A percentile compares a stretch with the other conserved stretches of the same genome.
Evolutionary conservation across 1,140 invertebrate species (phyloP).

Genomic region (Drosophila rhopaloa): DNA sequence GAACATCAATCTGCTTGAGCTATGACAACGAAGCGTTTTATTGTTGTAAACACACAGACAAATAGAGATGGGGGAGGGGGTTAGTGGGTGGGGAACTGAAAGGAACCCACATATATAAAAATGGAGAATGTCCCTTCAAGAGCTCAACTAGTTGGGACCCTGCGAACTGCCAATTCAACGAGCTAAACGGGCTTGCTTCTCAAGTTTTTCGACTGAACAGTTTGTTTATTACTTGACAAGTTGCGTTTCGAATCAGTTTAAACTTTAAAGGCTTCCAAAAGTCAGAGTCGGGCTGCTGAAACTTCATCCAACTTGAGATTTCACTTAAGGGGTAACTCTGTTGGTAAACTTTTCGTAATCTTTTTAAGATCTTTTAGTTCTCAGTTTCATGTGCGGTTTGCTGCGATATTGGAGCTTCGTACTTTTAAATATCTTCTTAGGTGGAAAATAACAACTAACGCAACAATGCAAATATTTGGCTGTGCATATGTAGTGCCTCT

Average conservation of each 20-base stretch:
- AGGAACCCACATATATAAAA: slow-evolving; percentile 7
- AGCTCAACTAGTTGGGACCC: slow-evolving; percentile 26
- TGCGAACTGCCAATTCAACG: slow-evolving; percentile 39
- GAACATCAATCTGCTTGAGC: slow-evolving; percentile 77
- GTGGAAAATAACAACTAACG: neutral
- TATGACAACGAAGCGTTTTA: slow-evolving; percentile 80
- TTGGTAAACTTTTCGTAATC: slow-evolving; percentile 30
- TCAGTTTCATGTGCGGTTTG: slow-evolving; percentile 10
- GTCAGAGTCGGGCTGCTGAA: neutral
- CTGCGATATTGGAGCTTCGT: neutral
- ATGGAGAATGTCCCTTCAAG: slow-evolving; percentile 25
- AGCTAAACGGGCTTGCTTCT: slow-evolving; percentile 38
- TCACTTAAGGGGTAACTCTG: slow-evolving; percentile 1
- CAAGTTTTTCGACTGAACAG: slow-evolving; percentile 45
- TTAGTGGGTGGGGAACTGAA: neutral
- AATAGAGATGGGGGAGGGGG: neutral
- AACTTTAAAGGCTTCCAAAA: slow-evolving; percentile 9
- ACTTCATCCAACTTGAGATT: slow-evolving; percentile 19
- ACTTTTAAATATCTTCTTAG: neutral
- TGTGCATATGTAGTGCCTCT: too few relatives aligned
- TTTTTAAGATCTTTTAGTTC: slow-evolving; percentile 12
- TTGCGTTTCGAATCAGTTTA: slow-evolving; percentile 35
- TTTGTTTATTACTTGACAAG: slow-evolving; percentile 47
- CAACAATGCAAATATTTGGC: too few relatives aligned
- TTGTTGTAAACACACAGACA: slow-evolving; percentile 65